Evolutionary conservation across 2,797 vertebrate species (phyloP).

Genomic region (Setipinna tenuifilis): DNA sequence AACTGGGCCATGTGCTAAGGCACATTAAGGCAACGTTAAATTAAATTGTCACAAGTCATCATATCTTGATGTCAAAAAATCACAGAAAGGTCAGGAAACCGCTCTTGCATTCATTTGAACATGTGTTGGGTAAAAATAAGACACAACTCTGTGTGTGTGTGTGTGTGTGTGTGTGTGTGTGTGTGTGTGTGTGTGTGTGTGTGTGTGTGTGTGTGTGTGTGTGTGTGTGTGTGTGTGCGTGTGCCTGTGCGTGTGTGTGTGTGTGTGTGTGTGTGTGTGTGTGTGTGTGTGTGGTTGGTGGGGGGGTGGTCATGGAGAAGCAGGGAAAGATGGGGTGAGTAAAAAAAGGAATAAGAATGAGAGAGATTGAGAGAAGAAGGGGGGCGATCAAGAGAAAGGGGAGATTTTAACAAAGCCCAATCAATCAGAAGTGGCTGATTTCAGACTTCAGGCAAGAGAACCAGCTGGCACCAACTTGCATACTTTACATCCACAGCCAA

Average conservation of each 20-base stretch:
- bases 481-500: background rate
- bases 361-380: background rate
- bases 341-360: background rate
- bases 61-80: background rate
- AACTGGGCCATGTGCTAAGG: background rate
- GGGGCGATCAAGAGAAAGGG: background rate
- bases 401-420: background rate
- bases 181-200: no score
- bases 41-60: background rate
- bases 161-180: no score
- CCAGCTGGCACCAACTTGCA: conserved; percentile 8
- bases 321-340: background rate
- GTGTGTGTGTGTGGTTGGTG: no score
- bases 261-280: no score
- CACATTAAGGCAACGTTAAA: background rate
- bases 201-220: no score
- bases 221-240: no score
- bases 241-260: no score
- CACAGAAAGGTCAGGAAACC: background rate
- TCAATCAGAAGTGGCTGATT: background rate
- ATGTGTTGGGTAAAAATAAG: background rate
- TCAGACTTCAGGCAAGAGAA: background rate
- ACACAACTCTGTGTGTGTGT: background rate
- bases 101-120: background rate
- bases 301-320: no score